Evolutionary conservation across 2,888 invertebrate genomes (phyloP).

Genomic region (Euplagia quadripunctaria): DNA sequence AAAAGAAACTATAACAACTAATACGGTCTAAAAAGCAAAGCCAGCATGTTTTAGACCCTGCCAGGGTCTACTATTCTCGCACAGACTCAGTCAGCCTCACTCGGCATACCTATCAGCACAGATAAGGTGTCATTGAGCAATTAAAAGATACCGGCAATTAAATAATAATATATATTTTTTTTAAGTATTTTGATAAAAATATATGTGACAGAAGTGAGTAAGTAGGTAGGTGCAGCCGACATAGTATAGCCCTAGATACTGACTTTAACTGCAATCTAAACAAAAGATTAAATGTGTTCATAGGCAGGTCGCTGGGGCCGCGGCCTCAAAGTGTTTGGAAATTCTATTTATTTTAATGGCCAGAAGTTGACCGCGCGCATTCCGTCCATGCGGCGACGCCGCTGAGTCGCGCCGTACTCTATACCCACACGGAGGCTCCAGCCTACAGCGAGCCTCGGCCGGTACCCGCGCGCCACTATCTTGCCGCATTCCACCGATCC

Average conservation of each 20-base stretch:
- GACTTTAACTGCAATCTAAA: conserved; percentile 51
- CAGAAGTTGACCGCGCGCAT: conserved; percentile 73
- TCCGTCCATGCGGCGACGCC: conserved; percentile 59
- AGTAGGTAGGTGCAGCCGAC: neutral
- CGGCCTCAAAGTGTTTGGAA: conserved; percentile 61
- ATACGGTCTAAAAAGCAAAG: neutral
- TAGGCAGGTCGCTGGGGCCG: conserved; percentile 50
- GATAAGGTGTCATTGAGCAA: neutral
- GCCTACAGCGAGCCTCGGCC: conserved; percentile 72
- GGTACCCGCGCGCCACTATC: conserved; percentile 79
- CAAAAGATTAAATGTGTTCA: conserved; percentile 55
- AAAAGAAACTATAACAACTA: too few relatives aligned
- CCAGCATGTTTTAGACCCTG: neutral
- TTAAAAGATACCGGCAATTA: neutral
- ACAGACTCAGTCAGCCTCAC: neutral
- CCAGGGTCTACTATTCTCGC: neutral
- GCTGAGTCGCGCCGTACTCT: conserved; percentile 61
- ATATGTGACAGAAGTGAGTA: neutral
- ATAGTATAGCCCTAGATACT: conserved; percentile 29
- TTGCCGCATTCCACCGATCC: conserved; percentile 82
- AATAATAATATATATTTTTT: neutral
- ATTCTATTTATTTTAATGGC: conserved; percentile 71
- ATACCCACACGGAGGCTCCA: conserved; percentile 62
- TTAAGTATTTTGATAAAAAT: neutral
- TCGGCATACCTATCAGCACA: neutral